Evolutionary conservation across 2,113 vertebrate genomes (phyloP).

Genomic region (Nyctereutes procyonoides): DNA sequence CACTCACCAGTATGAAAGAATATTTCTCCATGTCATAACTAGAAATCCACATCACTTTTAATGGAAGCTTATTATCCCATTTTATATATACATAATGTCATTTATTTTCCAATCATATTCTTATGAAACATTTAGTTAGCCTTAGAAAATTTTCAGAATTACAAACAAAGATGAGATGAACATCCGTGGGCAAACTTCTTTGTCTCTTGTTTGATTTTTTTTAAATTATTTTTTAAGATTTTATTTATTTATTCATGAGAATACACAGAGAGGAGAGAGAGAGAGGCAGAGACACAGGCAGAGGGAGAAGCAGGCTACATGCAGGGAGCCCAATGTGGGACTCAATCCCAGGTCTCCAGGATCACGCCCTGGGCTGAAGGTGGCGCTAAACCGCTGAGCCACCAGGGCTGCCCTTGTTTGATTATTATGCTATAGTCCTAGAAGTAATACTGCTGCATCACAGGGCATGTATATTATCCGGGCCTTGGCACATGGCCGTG

Average conservation of each 20-base stretch:
- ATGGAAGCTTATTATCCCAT: background rate
- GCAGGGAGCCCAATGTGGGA: no score
- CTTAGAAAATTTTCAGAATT: conserved; percentile 17
- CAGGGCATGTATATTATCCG: no score
- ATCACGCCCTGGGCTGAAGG: no score
- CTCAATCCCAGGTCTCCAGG: no score
- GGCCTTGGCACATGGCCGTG: background rate
- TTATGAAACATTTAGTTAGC: conserved; percentile 9
- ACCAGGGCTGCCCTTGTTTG: background rate
- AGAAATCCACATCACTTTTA: background rate
- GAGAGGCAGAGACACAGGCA: no score
- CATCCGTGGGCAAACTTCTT: background rate
- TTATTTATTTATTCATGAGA: no score
- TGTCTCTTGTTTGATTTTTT: background rate
- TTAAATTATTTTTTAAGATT: no score
- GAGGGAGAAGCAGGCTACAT: no score
- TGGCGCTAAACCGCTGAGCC: no score
- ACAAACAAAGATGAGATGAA: background rate
- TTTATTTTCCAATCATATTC: background rate
- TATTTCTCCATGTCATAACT: background rate
- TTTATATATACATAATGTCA: background rate
- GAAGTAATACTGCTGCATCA: background rate
- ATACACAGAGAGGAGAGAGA: no score
- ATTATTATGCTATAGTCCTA: background rate
- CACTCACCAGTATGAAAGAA: background rate